Conservation (phyloP, 2,113 vertebrate genomes). For the Trematocara marginatum region DNA sequence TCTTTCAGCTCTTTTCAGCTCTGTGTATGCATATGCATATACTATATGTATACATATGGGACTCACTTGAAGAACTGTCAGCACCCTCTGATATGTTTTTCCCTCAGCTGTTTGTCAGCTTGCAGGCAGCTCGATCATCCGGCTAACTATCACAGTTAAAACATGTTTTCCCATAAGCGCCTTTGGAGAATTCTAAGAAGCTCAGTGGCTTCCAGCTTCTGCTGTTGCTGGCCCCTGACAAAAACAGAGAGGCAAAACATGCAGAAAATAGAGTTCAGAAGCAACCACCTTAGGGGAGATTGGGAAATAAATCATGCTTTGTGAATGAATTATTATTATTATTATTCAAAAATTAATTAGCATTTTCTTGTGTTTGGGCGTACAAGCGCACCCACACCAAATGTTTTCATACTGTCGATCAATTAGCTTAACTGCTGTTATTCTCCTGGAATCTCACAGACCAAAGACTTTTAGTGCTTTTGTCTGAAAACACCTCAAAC, state of each 20-base stretch:
- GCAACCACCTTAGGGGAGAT: neutral
- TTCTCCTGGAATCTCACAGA: neutral
- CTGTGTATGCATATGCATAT: neutral
- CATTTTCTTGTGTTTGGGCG: neutral
- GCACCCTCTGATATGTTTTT: neutral
- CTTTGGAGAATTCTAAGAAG: slow-evolving; percentile 31
- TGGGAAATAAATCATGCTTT: neutral
- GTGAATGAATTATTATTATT: neutral
- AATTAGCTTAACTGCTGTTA: neutral
- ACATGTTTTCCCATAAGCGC: slow-evolving; percentile 6
- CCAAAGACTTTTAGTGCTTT: slow-evolving; percentile 3
- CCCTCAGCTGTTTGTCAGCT: slow-evolving; percentile 17
- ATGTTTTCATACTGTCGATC: neutral
- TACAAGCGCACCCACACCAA: neutral
- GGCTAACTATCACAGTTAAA: slow-evolving; percentile 15
- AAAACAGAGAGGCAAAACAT: neutral
- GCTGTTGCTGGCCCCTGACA: neutral
- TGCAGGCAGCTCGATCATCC: slow-evolving; percentile 9
- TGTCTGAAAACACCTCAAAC: slow-evolving; percentile 21
- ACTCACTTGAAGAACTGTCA: neutral
- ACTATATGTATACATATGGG: neutral
- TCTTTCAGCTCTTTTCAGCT: neutral
- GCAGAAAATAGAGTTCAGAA: neutral
- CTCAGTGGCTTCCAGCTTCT: neutral
- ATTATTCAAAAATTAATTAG: neutral